A percentile compares a stretch with the other conserved stretches of the same genome.
Evolutionary conservation across 2,888 invertebrate species (phyloP).

Genomic region (Apoda limacodes): DNA sequence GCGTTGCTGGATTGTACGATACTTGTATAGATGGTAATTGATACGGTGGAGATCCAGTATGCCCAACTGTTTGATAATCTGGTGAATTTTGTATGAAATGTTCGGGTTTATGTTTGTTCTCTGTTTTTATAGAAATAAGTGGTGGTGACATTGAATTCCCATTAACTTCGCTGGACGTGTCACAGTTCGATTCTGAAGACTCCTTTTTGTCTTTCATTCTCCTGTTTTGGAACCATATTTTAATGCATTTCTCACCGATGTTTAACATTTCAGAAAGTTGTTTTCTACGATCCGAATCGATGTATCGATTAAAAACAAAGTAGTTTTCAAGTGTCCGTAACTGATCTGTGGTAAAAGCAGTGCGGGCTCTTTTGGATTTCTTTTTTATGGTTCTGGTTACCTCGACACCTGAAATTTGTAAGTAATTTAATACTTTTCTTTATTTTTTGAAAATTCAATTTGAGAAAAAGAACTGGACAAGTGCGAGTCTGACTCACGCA

Average conservation of each 20-base stretch:
- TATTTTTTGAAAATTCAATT: conserved; percentile 2
- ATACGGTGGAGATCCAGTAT: conserved; percentile 13
- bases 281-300: conserved; percentile 73
- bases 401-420: conserved; percentile 25
- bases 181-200: conserved; percentile 34
- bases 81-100: too few relatives aligned
- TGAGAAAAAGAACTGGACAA: too few relatives aligned
- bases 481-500: too few relatives aligned
- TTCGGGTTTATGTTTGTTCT: too few relatives aligned
- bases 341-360: conserved; percentile 80
- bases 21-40: conserved; percentile 2
- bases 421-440: too few relatives aligned
- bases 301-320: conserved; percentile 66
- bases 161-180: conserved; percentile 28
- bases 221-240: conserved; percentile 88
- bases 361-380: conserved; percentile 73
- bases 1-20: too few relatives aligned
- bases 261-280: conserved; percentile 72
- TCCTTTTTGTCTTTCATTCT: conserved; percentile 80
- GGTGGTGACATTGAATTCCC: conserved; percentile 14
- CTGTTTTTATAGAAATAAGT: neutral
- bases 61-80: conserved; percentile 3
- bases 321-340: conserved; percentile 72
- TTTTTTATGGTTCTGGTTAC: conserved; percentile 34
- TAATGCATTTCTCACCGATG: conserved; percentile 79